A percentile compares a stretch with the other conserved stretches of the same genome.
Conservation (phyloP, 2,888 invertebrate species). For the Sicus ferrugineus region DNA sequence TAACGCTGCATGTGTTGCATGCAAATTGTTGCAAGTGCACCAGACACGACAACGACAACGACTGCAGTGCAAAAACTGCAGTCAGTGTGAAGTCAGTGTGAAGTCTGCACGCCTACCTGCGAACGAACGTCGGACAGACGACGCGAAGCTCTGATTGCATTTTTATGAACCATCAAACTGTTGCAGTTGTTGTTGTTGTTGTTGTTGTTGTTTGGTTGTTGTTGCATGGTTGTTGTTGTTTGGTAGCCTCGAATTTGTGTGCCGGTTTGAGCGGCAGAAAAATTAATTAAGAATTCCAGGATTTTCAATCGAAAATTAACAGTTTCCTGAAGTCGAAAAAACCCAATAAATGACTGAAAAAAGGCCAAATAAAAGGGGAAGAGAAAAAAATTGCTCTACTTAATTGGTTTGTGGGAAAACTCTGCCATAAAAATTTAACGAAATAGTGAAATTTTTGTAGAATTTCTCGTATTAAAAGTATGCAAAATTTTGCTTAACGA, state of each 20-base stretch:
- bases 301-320: constrained; percentile 23
- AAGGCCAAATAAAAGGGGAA: background rate
- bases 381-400: background rate
- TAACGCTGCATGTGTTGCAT: background rate
- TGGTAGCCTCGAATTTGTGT: background rate
- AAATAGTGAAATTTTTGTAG: background rate
- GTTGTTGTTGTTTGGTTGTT: background rate
- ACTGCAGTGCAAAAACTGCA: background rate
- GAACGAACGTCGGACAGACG: background rate
- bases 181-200: background rate
- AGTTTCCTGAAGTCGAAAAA: background rate
- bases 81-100: background rate
- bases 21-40: constrained; percentile 26
- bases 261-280: background rate
- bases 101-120: constrained; percentile 10
- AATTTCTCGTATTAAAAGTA: background rate
- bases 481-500: background rate
- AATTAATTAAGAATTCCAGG: constrained; percentile 28
- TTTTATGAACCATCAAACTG: constrained; percentile 5
- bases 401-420: too few species aligned
- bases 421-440: background rate
- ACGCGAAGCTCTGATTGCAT: background rate
- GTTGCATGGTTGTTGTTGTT: background rate
- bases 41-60: background rate
- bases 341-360: background rate